Conservation (phyloP, 2,113 vertebrate genomes). For the Pontoporia blainvillei region DNA sequence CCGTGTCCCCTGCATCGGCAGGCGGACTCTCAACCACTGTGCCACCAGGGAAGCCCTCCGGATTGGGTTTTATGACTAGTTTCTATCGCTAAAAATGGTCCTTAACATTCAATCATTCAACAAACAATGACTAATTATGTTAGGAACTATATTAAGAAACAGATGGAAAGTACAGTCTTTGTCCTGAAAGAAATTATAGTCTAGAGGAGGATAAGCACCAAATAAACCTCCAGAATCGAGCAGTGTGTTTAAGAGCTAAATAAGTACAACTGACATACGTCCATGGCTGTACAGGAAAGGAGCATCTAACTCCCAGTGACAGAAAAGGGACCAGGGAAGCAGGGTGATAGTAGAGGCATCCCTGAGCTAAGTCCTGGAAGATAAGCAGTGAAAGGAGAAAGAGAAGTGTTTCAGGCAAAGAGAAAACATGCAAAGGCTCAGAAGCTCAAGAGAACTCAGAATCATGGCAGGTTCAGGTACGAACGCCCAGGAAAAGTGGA, state of each 20-base stretch:
- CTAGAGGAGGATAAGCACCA: not conserved
- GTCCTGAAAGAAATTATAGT: not conserved
- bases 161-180: not conserved
- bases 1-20: too few relatives aligned
- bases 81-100: not conserved
- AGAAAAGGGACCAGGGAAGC: not conserved
- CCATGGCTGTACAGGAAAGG: not conserved
- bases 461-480: not conserved
- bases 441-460: not conserved
- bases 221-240: not conserved
- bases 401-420: not conserved
- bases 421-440: not conserved
- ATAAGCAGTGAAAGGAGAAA: not conserved
- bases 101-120: not conserved
- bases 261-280: not conserved
- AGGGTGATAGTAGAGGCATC: not conserved
- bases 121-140: not conserved
- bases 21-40: too few relatives aligned
- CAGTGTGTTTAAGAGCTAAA: not conserved
- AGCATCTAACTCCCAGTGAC: not conserved
- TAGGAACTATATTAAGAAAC: not conserved
- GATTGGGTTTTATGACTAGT: not conserved
- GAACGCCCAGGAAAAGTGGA: not conserved
- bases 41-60: not conserved
- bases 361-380: not conserved